Evolutionary conservation across 2,797 vertebrate genomes (phyloP).

Genomic region (Peromyscus nudipes): DNA sequence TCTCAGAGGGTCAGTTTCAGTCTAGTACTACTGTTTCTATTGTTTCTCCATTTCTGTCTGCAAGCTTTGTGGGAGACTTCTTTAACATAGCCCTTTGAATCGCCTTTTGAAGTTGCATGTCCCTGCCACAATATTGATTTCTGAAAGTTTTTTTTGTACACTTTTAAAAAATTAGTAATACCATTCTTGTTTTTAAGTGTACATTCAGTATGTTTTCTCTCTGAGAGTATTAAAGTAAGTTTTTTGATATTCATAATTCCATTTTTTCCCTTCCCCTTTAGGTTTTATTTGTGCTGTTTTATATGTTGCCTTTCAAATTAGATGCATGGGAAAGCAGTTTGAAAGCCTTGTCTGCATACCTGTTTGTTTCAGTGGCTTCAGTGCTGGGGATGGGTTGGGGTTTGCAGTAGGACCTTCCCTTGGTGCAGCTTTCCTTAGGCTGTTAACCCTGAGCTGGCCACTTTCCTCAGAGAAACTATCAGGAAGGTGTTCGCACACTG

Average conservation of each 20-base stretch:
- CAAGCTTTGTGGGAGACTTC: not conserved
- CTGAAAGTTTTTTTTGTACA: not conserved
- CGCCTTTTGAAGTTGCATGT: constrained; percentile 6
- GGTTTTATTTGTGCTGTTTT: not conserved
- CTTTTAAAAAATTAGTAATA: not conserved
- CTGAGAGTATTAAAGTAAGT: constrained; percentile 19
- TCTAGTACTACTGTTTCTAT: not conserved
- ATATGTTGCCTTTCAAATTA: constrained; percentile 31
- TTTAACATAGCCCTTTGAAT: not conserved
- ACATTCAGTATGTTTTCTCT: not conserved
- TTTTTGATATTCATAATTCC: constrained; percentile 36
- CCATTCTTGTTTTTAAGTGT: constrained; percentile 2
- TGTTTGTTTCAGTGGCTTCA: not conserved
- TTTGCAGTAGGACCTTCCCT: not conserved
- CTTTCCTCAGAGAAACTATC: not conserved
- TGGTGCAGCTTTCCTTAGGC: not conserved
- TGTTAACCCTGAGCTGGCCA: not conserved
- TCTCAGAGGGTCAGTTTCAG: not conserved
- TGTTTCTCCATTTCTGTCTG: not conserved
- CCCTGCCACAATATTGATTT: not conserved
- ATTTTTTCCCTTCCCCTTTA: not conserved
- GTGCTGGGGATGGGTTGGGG: not conserved
- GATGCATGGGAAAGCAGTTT: not conserved
- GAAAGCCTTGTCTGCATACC: not conserved
- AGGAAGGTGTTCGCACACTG: not conserved